Evolutionary conservation across 2,113 vertebrate species (phyloP).

Genomic region (Orientallactaga bullata): DNA sequence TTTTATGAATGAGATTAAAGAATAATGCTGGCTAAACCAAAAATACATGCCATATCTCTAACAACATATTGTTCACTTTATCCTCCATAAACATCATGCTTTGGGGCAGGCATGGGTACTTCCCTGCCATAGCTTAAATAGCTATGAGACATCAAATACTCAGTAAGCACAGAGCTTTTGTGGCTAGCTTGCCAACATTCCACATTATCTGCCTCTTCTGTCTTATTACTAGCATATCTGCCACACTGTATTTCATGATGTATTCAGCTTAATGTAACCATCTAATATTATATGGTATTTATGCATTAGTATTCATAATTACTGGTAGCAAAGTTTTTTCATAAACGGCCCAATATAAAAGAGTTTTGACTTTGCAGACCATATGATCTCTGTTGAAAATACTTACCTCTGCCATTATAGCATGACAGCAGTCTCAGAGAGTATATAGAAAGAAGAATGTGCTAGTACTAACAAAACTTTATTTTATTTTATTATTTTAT

Average conservation of each 20-base stretch:
- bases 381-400: not conserved
- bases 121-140: not conserved
- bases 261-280: not conserved
- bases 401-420: not conserved
- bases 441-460: not conserved
- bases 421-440: not conserved
- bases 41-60: not conserved
- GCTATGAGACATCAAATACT: not conserved
- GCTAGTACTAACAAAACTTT: conserved; percentile 3
- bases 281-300: not conserved
- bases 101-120: not conserved
- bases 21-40: not conserved
- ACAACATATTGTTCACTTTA: fast-evolving
- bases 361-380: not conserved
- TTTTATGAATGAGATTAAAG: conserved; percentile 12
- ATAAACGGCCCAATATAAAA: not conserved
- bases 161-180: fast-evolving
- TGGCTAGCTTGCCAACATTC: not conserved
- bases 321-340: not conserved
- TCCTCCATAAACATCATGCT: fast-evolving
- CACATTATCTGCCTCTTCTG: not conserved
- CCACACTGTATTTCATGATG: not conserved
- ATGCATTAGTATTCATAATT: no score
- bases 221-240: not conserved
- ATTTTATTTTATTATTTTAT: not conserved